These are phyloP conservation scores for Netta rufina DNA, from an alignment of 2,797 vertebrate genomes.

Conservation along the genomic window DNA sequence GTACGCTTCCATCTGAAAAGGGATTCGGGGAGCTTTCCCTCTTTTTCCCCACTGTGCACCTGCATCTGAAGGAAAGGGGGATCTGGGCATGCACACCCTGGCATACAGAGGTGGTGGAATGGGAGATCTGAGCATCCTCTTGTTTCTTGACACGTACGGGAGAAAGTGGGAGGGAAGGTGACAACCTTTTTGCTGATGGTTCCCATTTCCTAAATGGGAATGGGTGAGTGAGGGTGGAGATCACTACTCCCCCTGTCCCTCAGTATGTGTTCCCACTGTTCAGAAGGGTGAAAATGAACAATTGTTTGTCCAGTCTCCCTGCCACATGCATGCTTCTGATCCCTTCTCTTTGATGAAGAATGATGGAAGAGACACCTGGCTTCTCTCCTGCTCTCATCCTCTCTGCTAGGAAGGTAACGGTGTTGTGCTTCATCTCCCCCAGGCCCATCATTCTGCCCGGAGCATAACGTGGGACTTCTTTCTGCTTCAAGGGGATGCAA, in stretches of 20 bases:
- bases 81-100: neutral
- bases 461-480: neutral
- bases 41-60: rapidly evolving
- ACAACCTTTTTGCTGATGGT: neutral
- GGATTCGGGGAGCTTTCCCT: neutral
- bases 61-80: neutral
- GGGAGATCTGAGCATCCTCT: neutral
- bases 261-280: neutral
- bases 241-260: rapidly evolving
- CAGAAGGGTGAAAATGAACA: neutral
- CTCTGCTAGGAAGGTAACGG: rapidly evolving
- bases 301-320: rapidly evolving
- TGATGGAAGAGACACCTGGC: neutral
- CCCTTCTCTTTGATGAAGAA: neutral
- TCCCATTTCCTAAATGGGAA: neutral
- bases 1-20: neutral
- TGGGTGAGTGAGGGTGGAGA: neutral
- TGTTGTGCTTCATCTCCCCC: neutral
- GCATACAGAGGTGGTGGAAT: neutral
- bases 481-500: neutral
- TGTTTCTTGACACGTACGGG: neutral
- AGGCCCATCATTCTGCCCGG: neutral
- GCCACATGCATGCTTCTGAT: neutral
- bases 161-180: neutral
- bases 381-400: neutral